Conservation (phyloP, 2,113 vertebrate species). For the Gadus macrocephalus region DNA sequence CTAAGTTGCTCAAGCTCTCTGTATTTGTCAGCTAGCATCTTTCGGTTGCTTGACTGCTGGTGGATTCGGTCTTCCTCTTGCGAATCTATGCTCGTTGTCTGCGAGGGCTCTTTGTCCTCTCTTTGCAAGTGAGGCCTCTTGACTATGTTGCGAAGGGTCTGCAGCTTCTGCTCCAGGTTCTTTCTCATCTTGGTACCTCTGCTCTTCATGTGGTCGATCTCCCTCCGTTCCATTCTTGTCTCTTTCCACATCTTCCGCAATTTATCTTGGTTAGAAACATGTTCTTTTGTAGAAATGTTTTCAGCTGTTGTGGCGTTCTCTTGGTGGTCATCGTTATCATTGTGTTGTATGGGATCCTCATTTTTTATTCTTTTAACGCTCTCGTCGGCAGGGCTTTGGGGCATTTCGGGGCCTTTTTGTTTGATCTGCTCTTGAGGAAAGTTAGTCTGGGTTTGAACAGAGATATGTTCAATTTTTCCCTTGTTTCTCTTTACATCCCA, state of each 20-base stretch:
- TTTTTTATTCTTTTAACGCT: not conserved
- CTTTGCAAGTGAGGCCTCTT: conserved; percentile 24
- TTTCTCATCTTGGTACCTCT: conserved; percentile 37
- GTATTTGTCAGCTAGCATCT: conserved; percentile 8
- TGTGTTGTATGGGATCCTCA: not conserved
- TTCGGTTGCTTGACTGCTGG: not conserved
- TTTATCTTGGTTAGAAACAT: conserved; percentile 11
- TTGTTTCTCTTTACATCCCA: not conserved
- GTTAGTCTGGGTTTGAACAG: not conserved
- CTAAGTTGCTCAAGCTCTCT: conserved; percentile 34
- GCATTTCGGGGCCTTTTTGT: not conserved
- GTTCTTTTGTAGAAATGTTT: not conserved
- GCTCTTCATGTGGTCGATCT: conserved; percentile 42
- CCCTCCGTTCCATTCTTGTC: conserved; percentile 33
- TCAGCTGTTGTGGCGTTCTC: not conserved
- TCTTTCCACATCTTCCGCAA: conserved; percentile 44
- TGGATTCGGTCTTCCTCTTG: not conserved
- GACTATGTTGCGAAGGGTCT: conserved; percentile 26
- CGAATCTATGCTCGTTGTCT: not conserved
- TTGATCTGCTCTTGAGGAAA: not conserved
- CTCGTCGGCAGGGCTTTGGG: too few relatives aligned
- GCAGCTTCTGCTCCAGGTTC: conserved; percentile 40
- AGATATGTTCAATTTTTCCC: not conserved
- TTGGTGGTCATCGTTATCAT: not conserved
- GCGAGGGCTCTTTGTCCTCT: not conserved